phyloP scores from a whole-genome alignment of 1,140 invertebrate species.

The Trachymyrmex septentrionalis region DNA sequence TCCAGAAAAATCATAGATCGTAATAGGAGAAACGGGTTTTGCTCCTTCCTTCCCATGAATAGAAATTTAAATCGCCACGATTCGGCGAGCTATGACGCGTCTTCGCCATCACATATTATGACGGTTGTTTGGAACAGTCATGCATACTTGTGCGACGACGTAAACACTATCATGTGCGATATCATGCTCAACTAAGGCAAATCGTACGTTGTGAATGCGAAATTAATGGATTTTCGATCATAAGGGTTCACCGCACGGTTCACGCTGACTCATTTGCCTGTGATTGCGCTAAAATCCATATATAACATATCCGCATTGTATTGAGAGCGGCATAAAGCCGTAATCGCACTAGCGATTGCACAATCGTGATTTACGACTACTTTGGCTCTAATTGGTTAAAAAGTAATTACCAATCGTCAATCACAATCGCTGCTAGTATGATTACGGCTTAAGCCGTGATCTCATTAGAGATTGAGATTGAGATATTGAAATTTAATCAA shows the following conservation, averaged over 20 bases:
- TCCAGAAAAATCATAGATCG: not conserved
- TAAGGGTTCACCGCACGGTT: not conserved
- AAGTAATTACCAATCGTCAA: no score
- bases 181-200: constrained; percentile 7
- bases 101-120: constrained; percentile 1
- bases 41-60: not conserved
- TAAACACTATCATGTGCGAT: constrained; percentile 39
- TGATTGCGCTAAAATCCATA: constrained; percentile 7
- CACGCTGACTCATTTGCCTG: constrained; percentile 32
- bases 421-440: no score
- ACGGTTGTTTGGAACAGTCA: constrained; percentile 14
- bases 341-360: not conserved
- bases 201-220: not conserved
- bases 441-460: no score
- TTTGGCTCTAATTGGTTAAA: no score
- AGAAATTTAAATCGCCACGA: not conserved
- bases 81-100: constrained; percentile 28
- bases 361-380: no score
- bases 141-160: constrained; percentile 4
- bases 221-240: constrained; percentile 42
- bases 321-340: not conserved
- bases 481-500: no score
- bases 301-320: not conserved
- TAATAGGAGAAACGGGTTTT: not conserved
- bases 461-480: no score